These are phyloP conservation scores for Leptoteleia sp. DNA, from an alignment of 1,140 invertebrate genomes.

Conservation along the genomic window DNA sequence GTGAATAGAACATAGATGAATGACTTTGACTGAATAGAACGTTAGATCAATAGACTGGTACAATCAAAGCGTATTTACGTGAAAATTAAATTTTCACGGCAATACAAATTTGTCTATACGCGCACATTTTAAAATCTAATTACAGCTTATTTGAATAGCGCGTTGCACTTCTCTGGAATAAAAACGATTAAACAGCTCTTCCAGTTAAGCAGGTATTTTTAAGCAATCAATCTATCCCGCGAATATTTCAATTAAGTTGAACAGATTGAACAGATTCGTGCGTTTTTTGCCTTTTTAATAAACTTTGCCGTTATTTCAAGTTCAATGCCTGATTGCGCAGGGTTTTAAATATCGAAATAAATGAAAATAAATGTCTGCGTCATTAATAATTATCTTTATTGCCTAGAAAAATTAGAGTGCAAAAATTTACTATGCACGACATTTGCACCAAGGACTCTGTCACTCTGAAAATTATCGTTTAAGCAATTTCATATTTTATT, in stretches of 20 bases:
- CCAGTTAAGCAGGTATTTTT: constrained; percentile 1
- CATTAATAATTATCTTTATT: too few relatives aligned
- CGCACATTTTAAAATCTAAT: background rate
- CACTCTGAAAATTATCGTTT: too few relatives aligned
- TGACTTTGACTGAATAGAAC: constrained; percentile 6
- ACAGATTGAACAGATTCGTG: background rate
- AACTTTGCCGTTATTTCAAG: background rate
- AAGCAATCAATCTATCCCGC: background rate
- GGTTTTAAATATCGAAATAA: too few relatives aligned
- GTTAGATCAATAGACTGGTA: constrained; percentile 9
- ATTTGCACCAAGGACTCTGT: too few relatives aligned
- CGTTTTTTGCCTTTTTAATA: too few relatives aligned
- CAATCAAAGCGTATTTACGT: constrained; percentile 6
- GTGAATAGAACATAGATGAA: constrained; percentile 19
- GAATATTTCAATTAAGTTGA: background rate
- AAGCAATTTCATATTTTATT: too few relatives aligned
- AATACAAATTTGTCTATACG: background rate
- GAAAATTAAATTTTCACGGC: constrained; percentile 3
- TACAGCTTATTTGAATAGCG: background rate
- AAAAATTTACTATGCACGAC: too few relatives aligned
- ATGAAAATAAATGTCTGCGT: too few relatives aligned
- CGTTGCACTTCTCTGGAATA: background rate
- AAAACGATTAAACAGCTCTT: background rate
- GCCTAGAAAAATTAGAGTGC: too few relatives aligned
- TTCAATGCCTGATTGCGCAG: too few relatives aligned